Evolutionary conservation across 2,113 vertebrate species (phyloP).

Genomic region (Chloropsis cyanopogon): DNA sequence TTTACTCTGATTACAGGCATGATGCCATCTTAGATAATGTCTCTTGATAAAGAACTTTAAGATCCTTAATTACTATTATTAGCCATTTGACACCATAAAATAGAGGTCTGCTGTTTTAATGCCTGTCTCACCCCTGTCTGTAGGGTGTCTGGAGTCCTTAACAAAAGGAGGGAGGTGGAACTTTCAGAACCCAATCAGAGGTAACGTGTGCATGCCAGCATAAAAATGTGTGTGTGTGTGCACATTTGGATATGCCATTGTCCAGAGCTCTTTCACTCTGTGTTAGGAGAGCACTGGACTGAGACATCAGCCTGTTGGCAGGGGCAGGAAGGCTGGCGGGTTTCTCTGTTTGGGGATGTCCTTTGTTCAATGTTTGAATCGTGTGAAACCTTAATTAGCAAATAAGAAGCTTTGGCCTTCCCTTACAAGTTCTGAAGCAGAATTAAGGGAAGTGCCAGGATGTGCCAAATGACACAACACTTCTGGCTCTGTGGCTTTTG

Average conservation of each 20-base stretch:
- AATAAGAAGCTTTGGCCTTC: constrained; percentile 19
- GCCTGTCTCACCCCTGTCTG: background rate
- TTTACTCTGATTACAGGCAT: background rate
- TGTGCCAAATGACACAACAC: background rate
- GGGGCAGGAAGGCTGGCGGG: background rate
- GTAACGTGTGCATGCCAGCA: background rate
- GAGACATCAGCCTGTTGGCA: constrained; percentile 13
- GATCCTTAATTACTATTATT: background rate
- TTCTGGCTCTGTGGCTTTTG: background rate
- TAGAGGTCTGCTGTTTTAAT: background rate
- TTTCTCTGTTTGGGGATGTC: background rate
- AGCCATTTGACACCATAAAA: background rate
- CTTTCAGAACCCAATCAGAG: background rate
- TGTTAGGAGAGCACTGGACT: background rate
- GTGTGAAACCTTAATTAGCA: constrained; percentile 29
- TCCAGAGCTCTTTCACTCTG: background rate
- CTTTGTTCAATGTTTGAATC: background rate
- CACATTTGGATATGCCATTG: background rate
- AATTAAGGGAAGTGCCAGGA: background rate
- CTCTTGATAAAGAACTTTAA: background rate
- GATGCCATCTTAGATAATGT: background rate
- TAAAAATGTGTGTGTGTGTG: background rate
- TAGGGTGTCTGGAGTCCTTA: background rate
- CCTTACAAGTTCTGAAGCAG: background rate
- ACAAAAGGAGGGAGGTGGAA: background rate